These are phyloP conservation scores for Bubo bubo DNA, from an alignment of 2,113 vertebrate genomes.

Conservation along the genomic window DNA sequence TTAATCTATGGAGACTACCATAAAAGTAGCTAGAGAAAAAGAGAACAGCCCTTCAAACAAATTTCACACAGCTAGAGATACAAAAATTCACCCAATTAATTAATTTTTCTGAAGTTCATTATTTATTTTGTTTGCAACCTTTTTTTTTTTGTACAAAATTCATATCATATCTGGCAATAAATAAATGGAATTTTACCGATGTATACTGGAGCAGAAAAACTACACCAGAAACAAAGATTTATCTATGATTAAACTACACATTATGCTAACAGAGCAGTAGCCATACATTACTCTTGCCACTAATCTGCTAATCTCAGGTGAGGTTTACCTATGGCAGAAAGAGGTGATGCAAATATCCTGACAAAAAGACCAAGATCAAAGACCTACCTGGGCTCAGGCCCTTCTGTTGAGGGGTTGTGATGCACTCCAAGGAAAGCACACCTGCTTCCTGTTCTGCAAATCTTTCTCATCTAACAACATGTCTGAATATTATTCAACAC, in stretches of 20 bases:
- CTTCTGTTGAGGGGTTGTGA: background rate
- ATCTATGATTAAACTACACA: background rate
- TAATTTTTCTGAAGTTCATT: background rate
- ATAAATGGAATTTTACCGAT: background rate
- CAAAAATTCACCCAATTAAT: background rate
- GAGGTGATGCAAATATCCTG: background rate
- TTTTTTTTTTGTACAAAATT: background rate
- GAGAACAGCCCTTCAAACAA: background rate
- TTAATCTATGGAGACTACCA: background rate
- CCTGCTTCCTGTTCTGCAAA: background rate
- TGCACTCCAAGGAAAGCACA: background rate
- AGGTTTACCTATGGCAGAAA: background rate
- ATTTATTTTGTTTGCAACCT: background rate
- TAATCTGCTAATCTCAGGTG: background rate
- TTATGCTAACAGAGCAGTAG: background rate
- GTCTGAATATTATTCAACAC: background rate
- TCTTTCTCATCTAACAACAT: accelerated
- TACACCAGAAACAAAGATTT: background rate
- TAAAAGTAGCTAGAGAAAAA: background rate
- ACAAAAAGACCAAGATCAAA: background rate
- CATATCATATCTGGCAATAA: background rate
- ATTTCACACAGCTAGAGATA: background rate
- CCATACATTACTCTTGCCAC: background rate
- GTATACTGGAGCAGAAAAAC: background rate
- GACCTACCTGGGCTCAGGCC: background rate